These are phyloP conservation scores for Drosophila mayaguana DNA, from an alignment of 2,888 invertebrate genomes.

Conservation along the genomic window DNA sequence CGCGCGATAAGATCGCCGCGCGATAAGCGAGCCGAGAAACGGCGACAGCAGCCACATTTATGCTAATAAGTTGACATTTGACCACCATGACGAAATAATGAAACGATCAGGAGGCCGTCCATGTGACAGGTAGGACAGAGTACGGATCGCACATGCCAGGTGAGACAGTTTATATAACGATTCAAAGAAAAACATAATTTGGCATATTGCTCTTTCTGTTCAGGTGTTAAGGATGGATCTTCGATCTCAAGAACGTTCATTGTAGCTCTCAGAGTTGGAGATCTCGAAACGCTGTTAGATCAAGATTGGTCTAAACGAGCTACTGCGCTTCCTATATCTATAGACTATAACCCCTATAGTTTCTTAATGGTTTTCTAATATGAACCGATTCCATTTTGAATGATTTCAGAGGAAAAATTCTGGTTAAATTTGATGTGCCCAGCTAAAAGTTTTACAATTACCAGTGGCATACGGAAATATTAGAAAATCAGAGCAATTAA, in stretches of 20 bases:
- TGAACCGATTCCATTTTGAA: too few species aligned
- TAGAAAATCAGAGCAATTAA: not conserved
- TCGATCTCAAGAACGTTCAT: too few species aligned
- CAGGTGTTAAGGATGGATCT: not conserved
- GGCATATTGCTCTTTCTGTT: not conserved
- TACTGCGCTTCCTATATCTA: not conserved
- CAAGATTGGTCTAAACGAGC: too few species aligned
- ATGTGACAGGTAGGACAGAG: slow-evolving; percentile 69
- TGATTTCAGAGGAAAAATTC: too few species aligned
- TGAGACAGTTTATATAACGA: not conserved
- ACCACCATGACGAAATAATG: slow-evolving; percentile 83
- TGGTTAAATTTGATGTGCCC: not conserved
- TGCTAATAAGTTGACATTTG: slow-evolving; percentile 84
- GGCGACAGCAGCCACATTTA: slow-evolving; percentile 74
- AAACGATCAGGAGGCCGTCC: slow-evolving; percentile 69
- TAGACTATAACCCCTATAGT: too few species aligned
- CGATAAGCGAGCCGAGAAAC: slow-evolving; percentile 60
- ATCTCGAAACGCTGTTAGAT: not conserved
- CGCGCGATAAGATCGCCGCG: slow-evolving; percentile 61
- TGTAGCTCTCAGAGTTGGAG: not conserved
- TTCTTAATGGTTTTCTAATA: too few species aligned
- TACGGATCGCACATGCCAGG: slow-evolving; percentile 33
- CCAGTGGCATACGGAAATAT: too few species aligned
- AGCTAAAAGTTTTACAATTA: not conserved
- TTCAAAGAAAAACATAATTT: not conserved